Evolutionary conservation across 2,113 vertebrate genomes (phyloP).

Genomic region (Apteryx mantelli): DNA sequence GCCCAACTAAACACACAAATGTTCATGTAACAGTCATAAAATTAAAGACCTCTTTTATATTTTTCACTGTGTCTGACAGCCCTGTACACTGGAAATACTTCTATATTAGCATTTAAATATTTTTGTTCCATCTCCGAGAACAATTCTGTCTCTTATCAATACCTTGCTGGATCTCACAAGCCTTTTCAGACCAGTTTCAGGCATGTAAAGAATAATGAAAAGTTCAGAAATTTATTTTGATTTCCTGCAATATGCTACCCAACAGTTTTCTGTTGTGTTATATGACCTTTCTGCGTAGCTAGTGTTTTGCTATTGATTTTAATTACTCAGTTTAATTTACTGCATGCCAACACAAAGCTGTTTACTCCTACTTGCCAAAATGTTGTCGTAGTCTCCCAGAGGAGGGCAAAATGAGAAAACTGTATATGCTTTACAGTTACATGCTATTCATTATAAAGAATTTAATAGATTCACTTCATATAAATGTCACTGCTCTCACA

Average conservation of each 20-base stretch:
- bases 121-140: not conserved
- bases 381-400: conserved; percentile 83
- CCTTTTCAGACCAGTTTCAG: conserved; percentile 48
- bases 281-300: conserved; percentile 91
- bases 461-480: conserved; percentile 74
- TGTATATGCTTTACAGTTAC: conserved; percentile 71
- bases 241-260: conserved; percentile 82
- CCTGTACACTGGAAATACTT: not conserved
- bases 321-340: conserved; percentile 91
- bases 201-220: conserved; percentile 85
- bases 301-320: conserved; percentile 96
- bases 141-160: not conserved
- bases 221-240: conserved; percentile 85
- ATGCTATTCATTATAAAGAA: conserved; percentile 76
- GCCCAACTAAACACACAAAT: not conserved
- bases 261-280: conserved; percentile 81
- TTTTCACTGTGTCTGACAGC: not conserved
- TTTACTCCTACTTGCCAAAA: conserved; percentile 85
- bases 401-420: conserved; percentile 77
- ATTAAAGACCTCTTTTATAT: not conserved
- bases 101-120: not conserved
- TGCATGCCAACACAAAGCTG: conserved; percentile 86
- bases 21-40: not conserved
- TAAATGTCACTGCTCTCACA: conserved; percentile 76
- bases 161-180: not conserved